Conservation (phyloP, 1,140 invertebrate species). For the Drosophila erecta region DNA sequence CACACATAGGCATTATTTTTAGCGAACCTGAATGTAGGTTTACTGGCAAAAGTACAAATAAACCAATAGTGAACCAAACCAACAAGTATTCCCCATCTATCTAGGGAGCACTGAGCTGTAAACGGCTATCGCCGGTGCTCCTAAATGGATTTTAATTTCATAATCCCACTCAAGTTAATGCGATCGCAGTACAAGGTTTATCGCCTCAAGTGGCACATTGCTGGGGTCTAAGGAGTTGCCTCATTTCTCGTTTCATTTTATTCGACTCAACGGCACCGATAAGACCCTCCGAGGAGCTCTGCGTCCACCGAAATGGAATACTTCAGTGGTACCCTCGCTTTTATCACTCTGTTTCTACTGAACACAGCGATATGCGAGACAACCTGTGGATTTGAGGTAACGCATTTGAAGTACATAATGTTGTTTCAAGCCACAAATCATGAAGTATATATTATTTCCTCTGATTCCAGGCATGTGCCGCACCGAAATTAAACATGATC, state of each 20-base stretch:
- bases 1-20: neutral
- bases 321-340: slow-evolving; percentile 10
- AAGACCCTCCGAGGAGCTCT: slow-evolving; percentile 16
- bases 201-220: slow-evolving; percentile 39
- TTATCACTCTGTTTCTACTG: slow-evolving; percentile 25
- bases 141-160: slow-evolving; percentile 57
- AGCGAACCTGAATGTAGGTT: neutral
- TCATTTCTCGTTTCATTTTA: slow-evolving; percentile 22
- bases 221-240: slow-evolving; percentile 29
- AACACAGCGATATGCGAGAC: slow-evolving; percentile 11
- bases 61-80: neutral
- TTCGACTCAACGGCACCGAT: slow-evolving; percentile 19
- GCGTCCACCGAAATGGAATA: slow-evolving; percentile 33
- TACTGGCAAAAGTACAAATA: neutral
- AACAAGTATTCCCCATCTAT: neutral
- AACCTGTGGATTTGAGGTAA: slow-evolving; percentile 65
- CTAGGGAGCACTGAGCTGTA: neutral
- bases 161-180: slow-evolving; percentile 31
- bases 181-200: slow-evolving; percentile 36
- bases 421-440: neutral
- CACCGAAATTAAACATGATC: slow-evolving; percentile 86
- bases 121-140: slow-evolving; percentile 25
- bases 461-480: slow-evolving; percentile 86
- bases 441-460: neutral
- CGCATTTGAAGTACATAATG: neutral